phyloP scores from a whole-genome alignment of 92 coral and sea anemone species.

The Palythoa caribaeorum region DNA sequence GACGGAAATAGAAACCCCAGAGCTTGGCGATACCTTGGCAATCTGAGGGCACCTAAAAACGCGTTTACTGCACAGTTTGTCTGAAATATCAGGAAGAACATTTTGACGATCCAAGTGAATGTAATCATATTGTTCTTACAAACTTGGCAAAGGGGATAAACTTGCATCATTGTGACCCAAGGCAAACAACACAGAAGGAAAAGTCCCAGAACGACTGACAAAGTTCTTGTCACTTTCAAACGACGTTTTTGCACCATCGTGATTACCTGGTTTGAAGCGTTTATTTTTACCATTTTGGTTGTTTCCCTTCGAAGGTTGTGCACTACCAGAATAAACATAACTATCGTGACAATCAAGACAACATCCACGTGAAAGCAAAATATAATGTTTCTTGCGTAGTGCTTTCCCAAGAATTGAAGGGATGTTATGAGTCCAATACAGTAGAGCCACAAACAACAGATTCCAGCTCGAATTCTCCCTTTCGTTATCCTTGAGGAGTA shows the following conservation, averaged over 20 bases:
- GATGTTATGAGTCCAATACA: conserved; percentile 12
- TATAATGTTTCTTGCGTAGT: conserved; percentile 18
- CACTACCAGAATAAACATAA: conserved; percentile 1
- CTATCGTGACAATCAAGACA: conserved; percentile 1
- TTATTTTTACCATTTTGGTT: not conserved
- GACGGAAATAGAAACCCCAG: not conserved
- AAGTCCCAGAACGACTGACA: conserved; percentile 20
- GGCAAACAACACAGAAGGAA: conserved; percentile 38
- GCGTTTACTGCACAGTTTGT: conserved; percentile 31
- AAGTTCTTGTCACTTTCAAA: conserved; percentile 30
- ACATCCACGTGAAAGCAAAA: conserved; percentile 31
- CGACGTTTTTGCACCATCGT: conserved; percentile 7
- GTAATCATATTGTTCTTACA: not conserved
- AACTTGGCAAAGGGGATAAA: conserved; percentile 12
- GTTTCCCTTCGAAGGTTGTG: conserved; percentile 26
- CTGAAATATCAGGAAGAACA: conserved; percentile 27
- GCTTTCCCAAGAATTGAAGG: conserved; percentile 26
- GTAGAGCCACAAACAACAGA: conserved; percentile 17
- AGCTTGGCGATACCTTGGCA: conserved; percentile 30
- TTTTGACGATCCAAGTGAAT: conserved; percentile 23
- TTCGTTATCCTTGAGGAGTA: conserved; percentile 19
- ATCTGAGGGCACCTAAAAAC: conserved; percentile 30
- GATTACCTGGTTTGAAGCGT: not conserved
- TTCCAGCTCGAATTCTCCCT: conserved; percentile 3
- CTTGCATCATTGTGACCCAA: conserved; percentile 31